Conservation (phyloP, 2,113 vertebrate species). For the Eptesicus fuscus region DNA sequence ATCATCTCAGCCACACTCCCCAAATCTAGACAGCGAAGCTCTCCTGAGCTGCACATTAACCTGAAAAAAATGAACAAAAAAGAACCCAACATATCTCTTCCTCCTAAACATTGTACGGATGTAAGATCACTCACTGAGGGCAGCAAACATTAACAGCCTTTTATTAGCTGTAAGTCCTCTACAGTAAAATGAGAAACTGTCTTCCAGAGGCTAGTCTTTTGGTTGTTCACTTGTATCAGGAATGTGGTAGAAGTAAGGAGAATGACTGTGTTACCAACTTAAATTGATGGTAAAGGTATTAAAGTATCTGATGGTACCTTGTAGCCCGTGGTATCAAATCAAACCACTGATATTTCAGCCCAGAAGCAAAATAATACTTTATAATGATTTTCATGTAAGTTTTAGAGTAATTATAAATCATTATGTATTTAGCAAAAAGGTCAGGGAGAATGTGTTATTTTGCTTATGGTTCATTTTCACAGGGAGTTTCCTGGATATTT, state of each 20-base stretch:
- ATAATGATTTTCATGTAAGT: background rate
- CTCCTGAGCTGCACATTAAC: background rate
- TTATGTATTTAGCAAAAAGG: constrained; percentile 4
- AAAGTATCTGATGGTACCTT: background rate
- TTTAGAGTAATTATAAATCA: constrained; percentile 7
- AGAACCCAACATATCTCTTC: background rate
- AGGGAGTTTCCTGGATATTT: constrained; percentile 61
- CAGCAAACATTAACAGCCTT: background rate
- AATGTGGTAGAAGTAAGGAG: background rate
- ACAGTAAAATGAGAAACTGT: background rate
- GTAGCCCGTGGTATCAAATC: background rate
- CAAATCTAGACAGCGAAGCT: background rate
- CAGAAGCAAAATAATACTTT: background rate
- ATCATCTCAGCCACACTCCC: background rate
- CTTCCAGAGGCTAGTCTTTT: background rate
- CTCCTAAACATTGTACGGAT: background rate
- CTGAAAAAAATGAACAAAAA: background rate
- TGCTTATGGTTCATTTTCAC: constrained; percentile 63
- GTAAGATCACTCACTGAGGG: background rate
- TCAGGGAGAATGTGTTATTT: constrained; percentile 58
- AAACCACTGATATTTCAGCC: background rate
- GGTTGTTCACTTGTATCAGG: background rate
- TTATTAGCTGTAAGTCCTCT: background rate
- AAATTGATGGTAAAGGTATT: background rate
- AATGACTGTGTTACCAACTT: no score